Base-by-base conservation (phyloP, 2,888 invertebrate genomes). In the Drosophila basisetae region DNA sequence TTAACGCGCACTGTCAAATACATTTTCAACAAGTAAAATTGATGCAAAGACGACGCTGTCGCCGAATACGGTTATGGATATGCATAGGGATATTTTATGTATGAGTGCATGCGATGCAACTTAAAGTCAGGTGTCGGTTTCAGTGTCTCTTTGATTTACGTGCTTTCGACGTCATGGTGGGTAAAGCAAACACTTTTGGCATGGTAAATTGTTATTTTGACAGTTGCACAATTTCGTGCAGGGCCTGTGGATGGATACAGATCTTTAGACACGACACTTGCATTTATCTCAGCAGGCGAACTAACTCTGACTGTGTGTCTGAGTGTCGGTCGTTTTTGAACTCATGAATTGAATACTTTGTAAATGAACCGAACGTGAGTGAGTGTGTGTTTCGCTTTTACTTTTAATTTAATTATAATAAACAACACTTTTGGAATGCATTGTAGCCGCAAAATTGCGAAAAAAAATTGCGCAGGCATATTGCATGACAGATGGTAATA, bases 161-260 rank as follows among this genome's bases (percentile, higher is more conserved):
- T 68, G 70, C 67, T 58, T 54, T 58, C 63, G 35, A 68, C 70
- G 59, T 73, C 74, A 47, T 59, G 68, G 64, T 69, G 66, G 52
- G 74, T 66, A 71, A 68, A 68, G 58, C 76, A 76, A 78, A 81
- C 66, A 64, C 70, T 67, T 81, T 87, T 70, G 72, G 73, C 74
- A 84, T 79, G 72, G 70, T 83, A 88, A 90, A 85, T 88, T 74
- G 78, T 76, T 88, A 76, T 88, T 91, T 88, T 85, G 91, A 91
- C 90, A 91, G 86, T 86, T 91, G 80, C 78, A 84, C 91, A 91
- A 90, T 82, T 80, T 84, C 86, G 80, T 83, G 91, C 90, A 80
- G 68, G 73, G 70, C 73, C 72, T 67, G 59, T 68, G 71, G 39
- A 54, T 25, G 76, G 91, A 91, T 85, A 90, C 79, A 68, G 72